Conservation (phyloP, 2,113 vertebrate species). For the Dermatemys mawii region DNA sequence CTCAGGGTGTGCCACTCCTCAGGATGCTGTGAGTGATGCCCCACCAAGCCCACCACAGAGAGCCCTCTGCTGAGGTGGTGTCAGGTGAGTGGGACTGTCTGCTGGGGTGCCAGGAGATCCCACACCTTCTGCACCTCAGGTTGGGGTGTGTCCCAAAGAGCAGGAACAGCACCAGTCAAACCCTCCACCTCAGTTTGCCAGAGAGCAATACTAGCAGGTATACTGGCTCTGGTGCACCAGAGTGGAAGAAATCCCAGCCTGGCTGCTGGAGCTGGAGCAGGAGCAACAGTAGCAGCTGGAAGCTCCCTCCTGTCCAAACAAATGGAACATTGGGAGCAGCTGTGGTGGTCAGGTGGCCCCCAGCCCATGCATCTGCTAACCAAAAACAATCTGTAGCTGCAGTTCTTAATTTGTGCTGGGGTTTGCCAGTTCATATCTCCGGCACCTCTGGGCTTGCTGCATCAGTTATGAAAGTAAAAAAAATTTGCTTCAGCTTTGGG, state of each 20-base stretch:
- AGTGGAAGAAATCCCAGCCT: not conserved
- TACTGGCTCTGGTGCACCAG: too few species aligned
- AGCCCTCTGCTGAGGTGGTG: not conserved
- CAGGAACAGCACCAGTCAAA: not conserved
- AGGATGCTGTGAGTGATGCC: not conserved
- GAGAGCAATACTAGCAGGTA: not conserved
- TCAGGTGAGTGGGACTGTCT: not conserved
- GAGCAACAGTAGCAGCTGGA: not conserved
- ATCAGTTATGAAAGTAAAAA: too few species aligned
- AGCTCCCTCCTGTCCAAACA: not conserved
- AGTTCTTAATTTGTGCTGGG: too few species aligned
- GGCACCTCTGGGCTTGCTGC: too few species aligned
- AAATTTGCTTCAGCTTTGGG: too few species aligned
- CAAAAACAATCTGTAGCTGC: not conserved
- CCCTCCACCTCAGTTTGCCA: not conserved
- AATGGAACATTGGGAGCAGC: too few species aligned
- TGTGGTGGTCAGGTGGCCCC: not conserved
- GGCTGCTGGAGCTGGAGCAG: not conserved
- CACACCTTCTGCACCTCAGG: too few species aligned
- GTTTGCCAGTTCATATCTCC: too few species aligned
- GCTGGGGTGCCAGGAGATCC: not conserved
- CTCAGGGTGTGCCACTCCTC: not conserved
- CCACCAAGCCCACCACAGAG: not conserved
- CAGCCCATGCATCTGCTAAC: not conserved
- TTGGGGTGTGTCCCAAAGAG: not conserved